Conservation (phyloP, 2,113 vertebrate genomes). For the Otus sunia region DNA sequence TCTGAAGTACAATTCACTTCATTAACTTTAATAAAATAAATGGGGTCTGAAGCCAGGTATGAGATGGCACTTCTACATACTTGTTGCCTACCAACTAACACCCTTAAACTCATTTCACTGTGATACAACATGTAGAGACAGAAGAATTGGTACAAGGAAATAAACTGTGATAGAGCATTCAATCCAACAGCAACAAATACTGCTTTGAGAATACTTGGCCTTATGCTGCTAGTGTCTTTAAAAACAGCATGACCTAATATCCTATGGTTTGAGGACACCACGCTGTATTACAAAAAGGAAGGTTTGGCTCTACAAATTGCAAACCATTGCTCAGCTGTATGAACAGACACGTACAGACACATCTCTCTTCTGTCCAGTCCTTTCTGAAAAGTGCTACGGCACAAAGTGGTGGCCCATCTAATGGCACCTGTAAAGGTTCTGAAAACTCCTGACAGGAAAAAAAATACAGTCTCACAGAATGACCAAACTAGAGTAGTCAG, state of each 20-base stretch:
- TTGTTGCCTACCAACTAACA: not conserved
- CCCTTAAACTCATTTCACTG: not conserved
- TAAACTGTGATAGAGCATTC: not conserved
- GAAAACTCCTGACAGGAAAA: not conserved
- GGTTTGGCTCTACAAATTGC: not conserved
- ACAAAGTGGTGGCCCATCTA: not conserved
- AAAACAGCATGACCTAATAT: not conserved
- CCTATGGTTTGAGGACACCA: not conserved
- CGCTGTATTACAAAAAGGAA: not conserved
- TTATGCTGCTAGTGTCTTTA: not conserved
- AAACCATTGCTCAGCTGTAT: not conserved
- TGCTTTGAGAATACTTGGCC: not conserved
- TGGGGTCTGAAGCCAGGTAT: not conserved
- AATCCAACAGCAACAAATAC: not conserved
- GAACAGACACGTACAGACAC: fast-evolving
- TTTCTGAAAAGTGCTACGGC: not conserved
- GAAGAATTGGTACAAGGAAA: not conserved
- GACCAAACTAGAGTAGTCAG: not conserved
- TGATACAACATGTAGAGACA: not conserved
- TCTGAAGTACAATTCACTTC: not conserved
- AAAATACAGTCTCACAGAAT: not conserved
- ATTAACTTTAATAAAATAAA: conserved; percentile 8
- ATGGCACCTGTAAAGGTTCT: not conserved
- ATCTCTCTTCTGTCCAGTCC: not conserved
- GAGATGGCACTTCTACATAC: not conserved